Percentiles rank a stretch among this genome's conserved stretches.
Evolutionary conservation across 2,888 invertebrate species (phyloP).

Genomic region (Dicycla oo): DNA sequence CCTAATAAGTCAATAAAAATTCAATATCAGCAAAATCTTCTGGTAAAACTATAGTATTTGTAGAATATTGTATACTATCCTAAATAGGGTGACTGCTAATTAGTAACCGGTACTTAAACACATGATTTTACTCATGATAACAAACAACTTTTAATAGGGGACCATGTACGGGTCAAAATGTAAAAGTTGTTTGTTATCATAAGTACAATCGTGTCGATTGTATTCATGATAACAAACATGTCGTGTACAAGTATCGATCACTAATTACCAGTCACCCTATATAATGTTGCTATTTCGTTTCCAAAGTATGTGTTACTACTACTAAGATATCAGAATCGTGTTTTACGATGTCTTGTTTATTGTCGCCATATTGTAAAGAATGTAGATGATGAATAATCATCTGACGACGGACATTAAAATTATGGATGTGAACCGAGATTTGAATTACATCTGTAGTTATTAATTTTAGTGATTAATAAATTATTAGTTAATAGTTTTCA

Average conservation of each 20-base stretch:
- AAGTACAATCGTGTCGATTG: no score
- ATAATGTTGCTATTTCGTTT: constrained; percentile 26
- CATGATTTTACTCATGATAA: no score
- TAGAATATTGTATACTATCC: constrained; percentile 50
- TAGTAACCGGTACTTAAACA: no score
- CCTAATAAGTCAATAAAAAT: constrained; percentile 36
- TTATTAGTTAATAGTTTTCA: constrained; percentile 67
- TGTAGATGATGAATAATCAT: constrained; percentile 20
- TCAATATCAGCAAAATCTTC: constrained; percentile 28
- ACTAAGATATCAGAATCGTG: constrained; percentile 10
- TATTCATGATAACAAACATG: no score
- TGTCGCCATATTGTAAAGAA: constrained; percentile 29
- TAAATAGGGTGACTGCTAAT: no score
- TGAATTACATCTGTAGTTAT: constrained; percentile 62
- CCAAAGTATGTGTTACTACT: constrained; percentile 17
- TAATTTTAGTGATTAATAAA: constrained; percentile 71
- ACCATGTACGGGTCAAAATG: no score
- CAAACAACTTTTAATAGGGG: no score
- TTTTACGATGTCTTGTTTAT: constrained; percentile 15
- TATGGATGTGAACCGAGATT: constrained; percentile 48
- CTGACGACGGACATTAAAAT: constrained; percentile 24
- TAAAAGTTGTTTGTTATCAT: no score
- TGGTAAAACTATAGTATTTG: constrained; percentile 47
- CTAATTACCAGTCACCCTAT: no score
- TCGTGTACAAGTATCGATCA: no score